Base-by-base conservation (phyloP, 1,140 invertebrate species). In the Sarcophaga bullata region DNA sequence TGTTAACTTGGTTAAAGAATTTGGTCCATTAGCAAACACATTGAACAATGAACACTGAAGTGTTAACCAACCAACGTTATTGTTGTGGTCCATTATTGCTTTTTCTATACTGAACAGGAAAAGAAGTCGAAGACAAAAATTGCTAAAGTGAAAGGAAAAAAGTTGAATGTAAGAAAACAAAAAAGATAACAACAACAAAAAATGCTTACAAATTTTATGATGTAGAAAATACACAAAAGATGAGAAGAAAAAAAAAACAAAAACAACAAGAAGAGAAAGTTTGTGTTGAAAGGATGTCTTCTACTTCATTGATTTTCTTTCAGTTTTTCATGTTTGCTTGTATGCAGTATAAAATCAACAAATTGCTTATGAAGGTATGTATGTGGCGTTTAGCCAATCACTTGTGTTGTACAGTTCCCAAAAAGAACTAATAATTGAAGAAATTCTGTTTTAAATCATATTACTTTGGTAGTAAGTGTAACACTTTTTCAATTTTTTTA, bases 1-100 rank as follows among this genome's bases (percentile, higher is more conserved):
- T 54, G 10, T 58, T 58, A 13, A 58, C 54, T 58, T 58, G 54
- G 15, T 58, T 13, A 58, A 58, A n/a, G 54, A 58, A 58, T 58
- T 58, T 58, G 54, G 15, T 13, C 54, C 54, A 58, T 58, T 58
- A 58, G 25, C 25, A 37, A 37, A 58, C 54, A 58, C 54, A 58
- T 58, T n/a, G 13, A 58, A 58, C 10, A 58, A 58, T 58, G 54
- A 58, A 58, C 54, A 58, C n/a, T 58, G 13, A 58, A 58, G 54
- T 58, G 54, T 58, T 58, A 58, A 58, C 54, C 54, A 58, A n/a
- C 54, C 54, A 58, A 58, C 13, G 15, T 58, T n/a, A 58, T 58
- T 58, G 54, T n/a, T 58, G 54, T n/a, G 13, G 54, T 58, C 13
- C 13, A 11, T 58, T 58, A 58, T 58, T 58, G 13, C 7, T 58